These are phyloP conservation scores for Drosophila willistoni DNA, from an alignment of 1,140 invertebrate genomes.

Conservation along the genomic window DNA sequence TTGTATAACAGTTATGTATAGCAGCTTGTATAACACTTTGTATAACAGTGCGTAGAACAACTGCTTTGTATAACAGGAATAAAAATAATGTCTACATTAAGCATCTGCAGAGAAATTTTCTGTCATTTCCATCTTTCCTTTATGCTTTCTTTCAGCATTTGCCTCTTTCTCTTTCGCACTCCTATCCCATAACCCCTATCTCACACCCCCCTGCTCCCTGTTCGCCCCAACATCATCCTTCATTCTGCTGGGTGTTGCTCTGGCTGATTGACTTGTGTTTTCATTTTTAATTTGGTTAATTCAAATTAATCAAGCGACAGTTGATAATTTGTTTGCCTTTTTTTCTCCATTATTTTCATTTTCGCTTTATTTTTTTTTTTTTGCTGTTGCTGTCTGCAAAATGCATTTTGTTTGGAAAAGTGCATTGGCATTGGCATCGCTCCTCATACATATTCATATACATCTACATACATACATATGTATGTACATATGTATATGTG, in stretches of 20 bases:
- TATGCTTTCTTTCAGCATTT: not conserved
- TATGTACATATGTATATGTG: not conserved
- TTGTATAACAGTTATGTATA: no score
- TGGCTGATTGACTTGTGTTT: conserved; percentile 65
- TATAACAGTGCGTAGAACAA: no score
- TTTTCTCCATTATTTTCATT: conserved; percentile 21
- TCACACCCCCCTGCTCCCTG: not conserved
- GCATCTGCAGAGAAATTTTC: no score
- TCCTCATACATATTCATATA: conserved; percentile 20
- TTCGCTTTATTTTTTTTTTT: conserved; percentile 1
- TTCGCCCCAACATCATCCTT: not conserved
- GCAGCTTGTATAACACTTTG: no score
- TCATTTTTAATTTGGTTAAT: conserved; percentile 73
- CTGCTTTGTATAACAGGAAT: no score
- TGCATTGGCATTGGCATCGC: conserved; percentile 19
- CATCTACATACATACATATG: not conserved
- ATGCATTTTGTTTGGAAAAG: conserved; percentile 44
- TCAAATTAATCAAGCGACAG: conserved; percentile 73
- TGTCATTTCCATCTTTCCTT: not conserved
- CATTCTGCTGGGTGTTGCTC: conserved; percentile 44
- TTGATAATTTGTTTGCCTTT: conserved; percentile 42
- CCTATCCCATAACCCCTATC: not conserved
- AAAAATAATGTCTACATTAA: no score
- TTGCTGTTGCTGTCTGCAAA: conserved; percentile 13
- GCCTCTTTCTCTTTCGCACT: not conserved